Conservation (phyloP, 37 sponge, comb jelly and placozoan species). For the Oscarella lobularis region DNA sequence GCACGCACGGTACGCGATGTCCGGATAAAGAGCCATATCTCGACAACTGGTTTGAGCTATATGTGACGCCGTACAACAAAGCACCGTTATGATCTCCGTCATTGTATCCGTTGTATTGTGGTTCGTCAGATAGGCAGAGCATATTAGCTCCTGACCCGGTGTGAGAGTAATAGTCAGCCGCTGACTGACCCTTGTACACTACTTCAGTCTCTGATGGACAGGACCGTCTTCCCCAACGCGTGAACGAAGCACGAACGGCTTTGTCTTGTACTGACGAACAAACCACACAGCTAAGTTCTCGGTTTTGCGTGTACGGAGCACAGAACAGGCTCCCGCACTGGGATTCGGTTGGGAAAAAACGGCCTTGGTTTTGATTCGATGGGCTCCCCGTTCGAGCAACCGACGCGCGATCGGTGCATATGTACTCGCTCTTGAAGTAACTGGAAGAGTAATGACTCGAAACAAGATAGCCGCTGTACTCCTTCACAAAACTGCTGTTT, state of each 20-base stretch:
- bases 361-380: not conserved
- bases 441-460: not conserved
- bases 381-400: not conserved
- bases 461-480: not conserved
- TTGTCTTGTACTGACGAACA: not conserved
- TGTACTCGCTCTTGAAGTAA: not conserved
- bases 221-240: not conserved
- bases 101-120: not conserved
- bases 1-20: not conserved
- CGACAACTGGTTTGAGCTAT: not conserved
- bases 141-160: not conserved
- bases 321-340: not conserved
- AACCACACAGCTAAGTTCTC: not conserved
- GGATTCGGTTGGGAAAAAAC: not conserved
- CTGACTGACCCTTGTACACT: not conserved
- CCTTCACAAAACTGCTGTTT: not conserved
- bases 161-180: not conserved
- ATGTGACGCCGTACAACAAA: not conserved
- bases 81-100: slow-evolving; percentile 2
- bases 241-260: not conserved
- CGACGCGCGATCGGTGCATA: not conserved
- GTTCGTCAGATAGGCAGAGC: not conserved
- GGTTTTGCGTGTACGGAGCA: not conserved
- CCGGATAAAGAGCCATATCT: not conserved
- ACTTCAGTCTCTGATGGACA: not conserved